phyloP scores from a whole-genome alignment of 2,888 invertebrate genomes.

The Scrobipalpa costella region DNA sequence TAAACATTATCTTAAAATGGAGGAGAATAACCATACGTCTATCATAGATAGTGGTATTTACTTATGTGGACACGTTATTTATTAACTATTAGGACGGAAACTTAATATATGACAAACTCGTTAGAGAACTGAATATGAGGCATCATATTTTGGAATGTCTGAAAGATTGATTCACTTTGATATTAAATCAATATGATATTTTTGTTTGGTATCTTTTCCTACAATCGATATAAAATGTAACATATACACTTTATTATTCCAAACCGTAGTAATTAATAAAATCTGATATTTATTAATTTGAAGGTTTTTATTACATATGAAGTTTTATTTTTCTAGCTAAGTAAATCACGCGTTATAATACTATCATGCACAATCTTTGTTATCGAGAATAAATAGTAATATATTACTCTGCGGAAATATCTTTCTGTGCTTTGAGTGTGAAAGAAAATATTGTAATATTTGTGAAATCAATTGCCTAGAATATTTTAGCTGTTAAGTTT shows the following conservation, averaged over 20 bases:
- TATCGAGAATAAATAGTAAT: neutral
- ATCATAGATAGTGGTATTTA: neutral
- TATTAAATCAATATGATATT: neutral
- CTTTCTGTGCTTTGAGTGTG: conserved; percentile 16
- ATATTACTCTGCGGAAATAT: neutral
- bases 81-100: neutral
- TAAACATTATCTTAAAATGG: neutral
- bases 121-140: neutral
- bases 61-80: neutral
- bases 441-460: neutral
- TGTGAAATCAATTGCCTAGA: conserved; percentile 11
- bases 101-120: neutral
- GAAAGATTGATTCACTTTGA: neutral
- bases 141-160: neutral
- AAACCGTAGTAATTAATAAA: neutral
- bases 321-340: neutral
- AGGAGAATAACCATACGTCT: neutral
- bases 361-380: conserved; percentile 9
- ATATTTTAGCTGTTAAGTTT: neutral
- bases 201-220: neutral
- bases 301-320: neutral
- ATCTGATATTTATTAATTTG: neutral
- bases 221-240: neutral
- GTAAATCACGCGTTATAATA: conserved; percentile 12
- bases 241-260: conserved; percentile 2